Evolutionary conservation across 2,113 vertebrate genomes (phyloP).

Genomic region (Albula glossodonta): DNA sequence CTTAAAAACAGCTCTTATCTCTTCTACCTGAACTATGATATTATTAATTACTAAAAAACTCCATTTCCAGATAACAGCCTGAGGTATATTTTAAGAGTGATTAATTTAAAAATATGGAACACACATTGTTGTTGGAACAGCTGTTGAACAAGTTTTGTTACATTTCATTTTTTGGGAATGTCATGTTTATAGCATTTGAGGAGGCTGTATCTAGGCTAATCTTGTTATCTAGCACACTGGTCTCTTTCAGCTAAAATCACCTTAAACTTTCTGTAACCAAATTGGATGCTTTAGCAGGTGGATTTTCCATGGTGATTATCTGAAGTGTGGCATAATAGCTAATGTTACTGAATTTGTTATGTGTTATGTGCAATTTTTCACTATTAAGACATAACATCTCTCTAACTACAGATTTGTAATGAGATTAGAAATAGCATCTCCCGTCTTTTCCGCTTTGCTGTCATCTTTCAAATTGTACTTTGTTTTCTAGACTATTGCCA

Average conservation of each 20-base stretch:
- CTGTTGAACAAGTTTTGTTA: not conserved
- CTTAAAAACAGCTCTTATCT: not conserved
- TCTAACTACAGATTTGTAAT: conserved; percentile 48
- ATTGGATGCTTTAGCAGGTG: not conserved
- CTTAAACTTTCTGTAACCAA: not conserved
- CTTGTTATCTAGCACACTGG: not conserved
- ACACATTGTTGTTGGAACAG: not conserved
- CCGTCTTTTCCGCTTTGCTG: conserved; percentile 38
- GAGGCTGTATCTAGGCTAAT: not conserved
- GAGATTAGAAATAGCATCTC: conserved; percentile 53
- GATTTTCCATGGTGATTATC: not conserved
- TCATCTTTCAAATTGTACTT: conserved; percentile 39
- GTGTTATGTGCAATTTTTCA: not conserved
- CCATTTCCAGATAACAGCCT: not conserved
- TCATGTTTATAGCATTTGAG: not conserved
- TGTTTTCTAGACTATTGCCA: conserved; percentile 50
- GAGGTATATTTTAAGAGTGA: not conserved
- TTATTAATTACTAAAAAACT: not conserved
- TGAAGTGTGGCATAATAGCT: not conserved
- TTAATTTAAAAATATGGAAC: not conserved
- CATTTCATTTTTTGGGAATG: not conserved
- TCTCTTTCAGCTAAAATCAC: not conserved
- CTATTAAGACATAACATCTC: not conserved
- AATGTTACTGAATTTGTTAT: conserved; percentile 3
- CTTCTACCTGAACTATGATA: not conserved